These are phyloP conservation scores for Pyrgus malvae DNA, from an alignment of 2,888 invertebrate species.

Conservation along the genomic window DNA sequence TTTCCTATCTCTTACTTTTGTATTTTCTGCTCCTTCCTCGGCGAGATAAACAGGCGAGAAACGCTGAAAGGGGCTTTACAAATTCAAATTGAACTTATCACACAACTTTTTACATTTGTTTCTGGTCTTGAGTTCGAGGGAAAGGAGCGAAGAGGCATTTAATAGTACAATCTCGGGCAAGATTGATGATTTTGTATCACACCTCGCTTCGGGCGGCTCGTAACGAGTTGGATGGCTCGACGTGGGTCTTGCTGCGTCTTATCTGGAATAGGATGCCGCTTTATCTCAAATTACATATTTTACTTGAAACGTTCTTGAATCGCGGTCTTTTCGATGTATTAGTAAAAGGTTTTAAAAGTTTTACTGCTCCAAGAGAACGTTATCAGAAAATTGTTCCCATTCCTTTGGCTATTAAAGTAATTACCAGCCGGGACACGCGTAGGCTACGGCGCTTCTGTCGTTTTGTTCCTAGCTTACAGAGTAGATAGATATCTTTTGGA, in stretches of 20 bases:
- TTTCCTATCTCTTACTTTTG: slow-evolving; percentile 83
- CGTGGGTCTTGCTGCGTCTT: slow-evolving; percentile 78
- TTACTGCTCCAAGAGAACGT: slow-evolving; percentile 17
- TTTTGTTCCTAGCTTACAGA: background rate
- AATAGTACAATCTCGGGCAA: slow-evolving; percentile 81
- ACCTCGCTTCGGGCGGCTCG: slow-evolving; percentile 81
- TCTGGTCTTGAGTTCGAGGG: slow-evolving; percentile 79
- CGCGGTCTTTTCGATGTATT: slow-evolving; percentile 58
- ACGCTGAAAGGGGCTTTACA: slow-evolving; percentile 82
- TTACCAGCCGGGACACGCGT: background rate
- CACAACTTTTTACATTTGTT: slow-evolving; percentile 83
- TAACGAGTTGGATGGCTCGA: slow-evolving; percentile 77
- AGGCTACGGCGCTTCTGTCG: background rate
- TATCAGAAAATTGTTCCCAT: slow-evolving; percentile 24
- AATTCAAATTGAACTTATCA: slow-evolving; percentile 83
- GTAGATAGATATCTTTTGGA: background rate
- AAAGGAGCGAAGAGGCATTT: slow-evolving; percentile 80
- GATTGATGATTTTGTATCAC: slow-evolving; percentile 83
- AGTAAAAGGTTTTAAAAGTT: slow-evolving; percentile 43
- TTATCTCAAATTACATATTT: slow-evolving; percentile 82
- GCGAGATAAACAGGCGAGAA: slow-evolving; percentile 81
- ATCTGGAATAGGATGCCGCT: slow-evolving; percentile 79
- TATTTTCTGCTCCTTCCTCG: slow-evolving; percentile 78
- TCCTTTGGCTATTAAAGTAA: slow-evolving; percentile 14
- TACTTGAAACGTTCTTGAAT: slow-evolving; percentile 73